phyloP scores from a whole-genome alignment of 2,113 vertebrate genomes.

The Helogale parvula region DNA sequence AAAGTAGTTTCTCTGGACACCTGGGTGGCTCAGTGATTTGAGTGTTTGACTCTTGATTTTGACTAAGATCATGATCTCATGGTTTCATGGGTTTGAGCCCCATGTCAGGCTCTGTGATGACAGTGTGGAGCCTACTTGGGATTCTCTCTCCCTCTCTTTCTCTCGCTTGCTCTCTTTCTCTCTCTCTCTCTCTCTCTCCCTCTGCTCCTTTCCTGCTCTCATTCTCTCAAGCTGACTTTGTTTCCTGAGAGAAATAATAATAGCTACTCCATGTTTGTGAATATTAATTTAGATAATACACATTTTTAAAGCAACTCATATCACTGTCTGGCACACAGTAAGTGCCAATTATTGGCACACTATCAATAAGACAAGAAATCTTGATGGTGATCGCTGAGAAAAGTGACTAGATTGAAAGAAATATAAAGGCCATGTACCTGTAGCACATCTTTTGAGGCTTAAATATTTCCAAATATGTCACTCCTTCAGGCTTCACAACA shows the following conservation, averaged over 20 bases:
- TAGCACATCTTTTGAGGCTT: neutral
- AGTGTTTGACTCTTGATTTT: too few relatives aligned
- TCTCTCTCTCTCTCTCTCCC: accelerated
- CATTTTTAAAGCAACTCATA: neutral
- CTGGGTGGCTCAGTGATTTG: too few relatives aligned
- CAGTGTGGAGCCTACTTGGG: too few relatives aligned
- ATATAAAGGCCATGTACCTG: neutral
- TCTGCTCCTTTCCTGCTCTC: too few relatives aligned
- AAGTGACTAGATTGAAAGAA: neutral
- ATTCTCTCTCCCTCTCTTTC: too few relatives aligned
- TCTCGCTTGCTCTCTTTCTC: too few relatives aligned
- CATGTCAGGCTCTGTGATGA: too few relatives aligned
- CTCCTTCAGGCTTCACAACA: neutral
- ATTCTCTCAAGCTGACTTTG: neutral
- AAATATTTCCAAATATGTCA: neutral
- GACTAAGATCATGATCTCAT: too few relatives aligned
- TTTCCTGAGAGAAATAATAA: neutral
- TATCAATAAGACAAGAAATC: neutral
- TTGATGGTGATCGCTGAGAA: neutral
- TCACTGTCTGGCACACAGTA: neutral
- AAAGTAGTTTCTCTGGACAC: neutral
- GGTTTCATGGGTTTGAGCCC: too few relatives aligned
- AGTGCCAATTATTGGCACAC: neutral
- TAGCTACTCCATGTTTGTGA: neutral
- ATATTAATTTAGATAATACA: neutral